A percentile compares a stretch with the other conserved stretches of the same genome.
phyloP scores from a whole-genome alignment of 2,888 invertebrate genomes.

The Aphidoletes aphidimyza region DNA sequence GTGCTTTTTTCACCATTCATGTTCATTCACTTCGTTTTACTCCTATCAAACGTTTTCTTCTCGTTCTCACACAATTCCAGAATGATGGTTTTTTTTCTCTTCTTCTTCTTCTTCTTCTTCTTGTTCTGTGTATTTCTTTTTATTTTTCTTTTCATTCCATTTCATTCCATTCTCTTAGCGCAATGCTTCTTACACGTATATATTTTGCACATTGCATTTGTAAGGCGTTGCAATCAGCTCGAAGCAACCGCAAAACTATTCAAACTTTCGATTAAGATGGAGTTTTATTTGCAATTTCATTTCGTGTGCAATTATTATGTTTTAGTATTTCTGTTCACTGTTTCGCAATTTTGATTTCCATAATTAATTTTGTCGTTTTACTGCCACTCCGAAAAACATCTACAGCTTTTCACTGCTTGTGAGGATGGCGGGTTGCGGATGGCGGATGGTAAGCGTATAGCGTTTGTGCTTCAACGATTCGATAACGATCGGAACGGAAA shows the following conservation, averaged over 20 bases:
- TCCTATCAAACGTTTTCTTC: neutral
- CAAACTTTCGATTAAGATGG: slow-evolving; percentile 20
- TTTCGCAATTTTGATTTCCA: slow-evolving; percentile 27
- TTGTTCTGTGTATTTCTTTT: neutral
- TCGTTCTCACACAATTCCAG: too few relatives aligned
- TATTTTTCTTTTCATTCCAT: neutral
- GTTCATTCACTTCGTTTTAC: neutral
- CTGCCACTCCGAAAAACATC: neutral
- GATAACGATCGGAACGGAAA: too few relatives aligned
- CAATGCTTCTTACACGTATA: neutral
- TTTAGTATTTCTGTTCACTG: neutral
- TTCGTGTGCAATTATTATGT: slow-evolving; percentile 34
- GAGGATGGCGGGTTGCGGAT: too few relatives aligned
- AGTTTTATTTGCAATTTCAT: slow-evolving; percentile 27
- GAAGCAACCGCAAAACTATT: neutral
- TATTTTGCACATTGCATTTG: neutral
- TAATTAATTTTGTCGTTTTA: slow-evolving; percentile 28
- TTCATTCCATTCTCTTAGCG: neutral
- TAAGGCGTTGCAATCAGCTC: neutral
- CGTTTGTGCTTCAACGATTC: too few relatives aligned
- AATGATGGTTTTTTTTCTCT: too few relatives aligned
- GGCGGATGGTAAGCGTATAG: too few relatives aligned
- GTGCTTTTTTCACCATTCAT: neutral
- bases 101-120: too few relatives aligned
- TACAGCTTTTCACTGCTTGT: too few relatives aligned